Evolutionary conservation across 2,113 vertebrate species (phyloP), one percentile per base, ranked within the genome.

Genomic region (Lampris incognitus): DNA sequence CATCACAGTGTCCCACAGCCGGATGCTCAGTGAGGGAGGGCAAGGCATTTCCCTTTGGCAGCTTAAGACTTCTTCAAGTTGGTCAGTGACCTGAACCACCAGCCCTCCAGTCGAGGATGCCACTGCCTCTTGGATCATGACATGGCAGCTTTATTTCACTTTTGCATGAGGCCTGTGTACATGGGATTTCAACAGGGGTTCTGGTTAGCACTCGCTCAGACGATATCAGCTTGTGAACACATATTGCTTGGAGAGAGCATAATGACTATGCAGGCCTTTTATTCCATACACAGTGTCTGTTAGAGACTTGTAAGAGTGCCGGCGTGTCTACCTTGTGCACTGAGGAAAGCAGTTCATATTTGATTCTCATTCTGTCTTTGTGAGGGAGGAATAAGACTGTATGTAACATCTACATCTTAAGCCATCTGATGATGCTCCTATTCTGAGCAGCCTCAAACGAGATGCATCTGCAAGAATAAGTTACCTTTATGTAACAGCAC

Each of bases 211-310:
- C 48, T 9, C 58, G 57, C 69, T 78, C 37, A 74, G 76, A 81
- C 41, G 24, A 8, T 37, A 48, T 82, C 78, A 84, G 81, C 46
- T 24, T 74, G 81, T 24, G 0, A 64, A 48, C 58, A 48, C 58
- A 67, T 72, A 70, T 82, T 24, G 38, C 72, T 39, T 61, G 41
- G 62, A 68, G 60, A 76, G 74, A 81, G 69, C 69, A 46, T 51
- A 52, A 82, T 79, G 74, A 66, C 72, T 76, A 88, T 85, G 81
- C 41, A 76, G 57, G 64, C 9, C 58, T 62, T 50, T 75, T 48
- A 49, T 48, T 5, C 10, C 42, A 7, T 24, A 13, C 40, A 24
- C 56, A 44, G 57, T 55, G 55, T 62, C 36, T 67, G 63, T 78
- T 68, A 56, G 42, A 49, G 60, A 81, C 68, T 52, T 66, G 50